Conservation (phyloP, 2,797 vertebrate species). For the Carapus acus region DNA sequence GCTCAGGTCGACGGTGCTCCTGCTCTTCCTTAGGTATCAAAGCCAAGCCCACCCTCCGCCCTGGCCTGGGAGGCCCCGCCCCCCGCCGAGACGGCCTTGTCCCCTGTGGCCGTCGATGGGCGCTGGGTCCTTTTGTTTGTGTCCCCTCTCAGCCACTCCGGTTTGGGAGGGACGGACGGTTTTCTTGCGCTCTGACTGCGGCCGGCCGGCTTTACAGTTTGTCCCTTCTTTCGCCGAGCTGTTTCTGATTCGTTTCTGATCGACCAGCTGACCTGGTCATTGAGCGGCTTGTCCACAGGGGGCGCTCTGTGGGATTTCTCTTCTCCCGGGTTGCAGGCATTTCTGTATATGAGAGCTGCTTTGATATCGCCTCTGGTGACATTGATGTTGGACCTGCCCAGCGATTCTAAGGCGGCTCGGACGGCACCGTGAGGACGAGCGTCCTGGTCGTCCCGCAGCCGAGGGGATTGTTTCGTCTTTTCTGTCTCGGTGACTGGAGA, state of each 20-base stretch:
- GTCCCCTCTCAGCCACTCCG: conserved; percentile 77
- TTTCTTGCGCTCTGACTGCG: conserved; percentile 37
- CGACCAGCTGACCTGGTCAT: conserved; percentile 36
- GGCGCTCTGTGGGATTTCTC: conserved; percentile 58
- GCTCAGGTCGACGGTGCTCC: too few relatives aligned
- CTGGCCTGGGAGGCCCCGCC: too few relatives aligned
- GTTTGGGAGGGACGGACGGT: conserved; percentile 66
- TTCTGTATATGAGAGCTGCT: conserved; percentile 85
- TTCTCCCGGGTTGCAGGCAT: conserved; percentile 67
- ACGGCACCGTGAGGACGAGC: conserved; percentile 73
- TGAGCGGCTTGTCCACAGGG: conserved; percentile 43
- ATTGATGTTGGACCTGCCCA: conserved; percentile 80
- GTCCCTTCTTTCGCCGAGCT: too few relatives aligned
- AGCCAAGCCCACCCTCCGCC: too few relatives aligned
- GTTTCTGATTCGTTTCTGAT: too few relatives aligned
- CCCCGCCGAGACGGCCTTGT: too few relatives aligned
- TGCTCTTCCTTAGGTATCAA: too few relatives aligned
- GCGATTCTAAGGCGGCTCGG: conserved; percentile 75
- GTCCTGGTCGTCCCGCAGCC: conserved; percentile 75
- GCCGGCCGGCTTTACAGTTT: conserved; percentile 13
- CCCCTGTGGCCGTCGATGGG: too few relatives aligned
- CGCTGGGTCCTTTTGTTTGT: too few relatives aligned
- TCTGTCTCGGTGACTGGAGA: conserved; percentile 57
- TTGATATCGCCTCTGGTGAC: conserved; percentile 80
- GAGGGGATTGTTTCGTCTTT: too few relatives aligned